phyloP scores from a whole-genome alignment of 92 coral and sea anemone species.

The Umimayanthus kanabou region DNA sequence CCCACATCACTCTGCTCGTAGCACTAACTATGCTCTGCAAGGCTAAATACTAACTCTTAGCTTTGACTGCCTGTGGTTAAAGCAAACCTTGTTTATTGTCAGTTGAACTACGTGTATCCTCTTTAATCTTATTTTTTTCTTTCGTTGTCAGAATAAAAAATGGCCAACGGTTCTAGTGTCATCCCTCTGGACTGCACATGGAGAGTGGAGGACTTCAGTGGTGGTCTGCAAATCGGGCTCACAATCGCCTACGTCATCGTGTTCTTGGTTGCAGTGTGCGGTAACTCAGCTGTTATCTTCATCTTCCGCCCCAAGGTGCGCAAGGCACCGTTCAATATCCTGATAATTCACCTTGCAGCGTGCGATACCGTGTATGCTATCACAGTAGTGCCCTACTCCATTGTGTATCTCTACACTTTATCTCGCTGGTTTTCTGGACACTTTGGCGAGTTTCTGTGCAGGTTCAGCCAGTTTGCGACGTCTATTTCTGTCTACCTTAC shows the following conservation, averaged over 20 bases:
- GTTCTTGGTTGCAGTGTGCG: constrained; percentile 6
- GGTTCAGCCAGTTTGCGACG: constrained; percentile 6
- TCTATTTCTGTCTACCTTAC: neutral
- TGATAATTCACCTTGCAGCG: constrained; percentile 27
- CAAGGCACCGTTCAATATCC: constrained; percentile 20
- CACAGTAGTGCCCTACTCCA: constrained; percentile 8
- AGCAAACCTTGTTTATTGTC: no score
- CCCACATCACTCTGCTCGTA: no score
- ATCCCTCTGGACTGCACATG: neutral
- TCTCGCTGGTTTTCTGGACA: neutral
- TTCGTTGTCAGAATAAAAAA: no score
- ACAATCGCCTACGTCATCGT: constrained; percentile 10
- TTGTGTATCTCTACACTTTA: neutral
- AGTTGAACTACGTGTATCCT: neutral
- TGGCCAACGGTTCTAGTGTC: neutral
- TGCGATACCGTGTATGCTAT: constrained; percentile 12
- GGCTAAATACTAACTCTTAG: no score
- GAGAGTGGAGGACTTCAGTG: constrained; percentile 16
- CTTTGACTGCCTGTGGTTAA: no score
- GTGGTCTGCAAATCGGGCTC: constrained; percentile 7
- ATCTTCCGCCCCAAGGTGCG: constrained; percentile 21
- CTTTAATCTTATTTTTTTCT: neutral
- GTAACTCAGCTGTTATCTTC: neutral
- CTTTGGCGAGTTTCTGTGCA: constrained; percentile 22
- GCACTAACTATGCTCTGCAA: no score